These are phyloP conservation scores for Piscicola geometra DNA, from an alignment of 2,888 invertebrate genomes.

Conservation along the genomic window DNA sequence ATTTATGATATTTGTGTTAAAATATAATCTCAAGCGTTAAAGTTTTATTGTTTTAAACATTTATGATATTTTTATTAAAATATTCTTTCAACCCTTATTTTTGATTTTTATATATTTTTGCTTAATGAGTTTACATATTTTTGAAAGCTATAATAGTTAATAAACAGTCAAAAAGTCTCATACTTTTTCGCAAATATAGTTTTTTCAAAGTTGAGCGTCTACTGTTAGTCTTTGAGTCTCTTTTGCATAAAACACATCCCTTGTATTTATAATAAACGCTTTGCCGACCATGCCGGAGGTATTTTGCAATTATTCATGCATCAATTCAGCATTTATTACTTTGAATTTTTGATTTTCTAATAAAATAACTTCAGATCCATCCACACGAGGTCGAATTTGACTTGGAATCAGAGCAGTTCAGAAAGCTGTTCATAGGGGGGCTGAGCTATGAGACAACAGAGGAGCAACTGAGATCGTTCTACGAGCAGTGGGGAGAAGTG, in stretches of 20 bases:
- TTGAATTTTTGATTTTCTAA: not conserved
- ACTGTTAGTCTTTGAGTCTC: slow-evolving; percentile 3
- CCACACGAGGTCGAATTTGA: slow-evolving; percentile 29
- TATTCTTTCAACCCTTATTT: no score
- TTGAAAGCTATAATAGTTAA: no score
- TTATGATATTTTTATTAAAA: no score
- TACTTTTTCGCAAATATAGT: no score
- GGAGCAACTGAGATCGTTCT: slow-evolving; percentile 81
- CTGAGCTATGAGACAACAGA: slow-evolving; percentile 87
- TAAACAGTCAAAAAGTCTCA: no score
- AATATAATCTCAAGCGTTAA: no score
- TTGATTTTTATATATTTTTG: no score
- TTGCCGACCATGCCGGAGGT: slow-evolving; percentile 5
- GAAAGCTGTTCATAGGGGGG: slow-evolving; percentile 92
- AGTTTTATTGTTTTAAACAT: no score
- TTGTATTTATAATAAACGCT: slow-evolving; percentile 12
- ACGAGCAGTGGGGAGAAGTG: slow-evolving; percentile 88
- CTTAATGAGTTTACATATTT: no score
- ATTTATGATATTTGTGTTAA: no score
- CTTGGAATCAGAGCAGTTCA: slow-evolving; percentile 52
- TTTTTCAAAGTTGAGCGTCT: no score
- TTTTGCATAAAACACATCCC: not conserved
- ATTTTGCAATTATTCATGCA: not conserved
- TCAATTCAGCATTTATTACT: no score
- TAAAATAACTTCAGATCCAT: not conserved